Evolutionary conservation across 2,113 vertebrate species (phyloP), one percentile per base, ranked within the genome.

Genomic region (Xyrauchen texanus): DNA sequence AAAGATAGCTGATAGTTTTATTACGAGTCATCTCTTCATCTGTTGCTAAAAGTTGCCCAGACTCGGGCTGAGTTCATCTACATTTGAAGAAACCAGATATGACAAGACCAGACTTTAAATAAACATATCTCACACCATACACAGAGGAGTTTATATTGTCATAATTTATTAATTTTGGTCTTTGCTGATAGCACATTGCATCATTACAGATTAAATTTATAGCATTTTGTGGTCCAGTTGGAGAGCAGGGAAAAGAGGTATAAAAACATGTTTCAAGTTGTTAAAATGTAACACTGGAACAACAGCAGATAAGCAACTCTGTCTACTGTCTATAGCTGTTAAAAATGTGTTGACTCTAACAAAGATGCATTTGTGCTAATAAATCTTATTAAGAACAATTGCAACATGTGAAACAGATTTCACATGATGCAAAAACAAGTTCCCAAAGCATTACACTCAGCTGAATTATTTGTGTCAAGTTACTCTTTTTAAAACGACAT

Each of bases 81-180:
- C 60, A 51, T 63, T 63, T 42, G 46, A 63, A 75, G 60, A 75
- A 75, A 63, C 60, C 46, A 75, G 60, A 63, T 63, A 45, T 21
- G 72, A 63, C 72, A 75, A 52, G 72, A 75, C 45, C 46, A n/a
- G 72, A 63, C 45, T 63, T 75, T 10, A 75, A 75, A 62, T 63
- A 63, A 63, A 63, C 60, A 51, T 63, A 15, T n/a, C 70, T 5
- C 70, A 71, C 69, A 58, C 45, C 55, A 63, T 21, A 4, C n/a
- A 9, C 70, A 73, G 45, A 72, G n/a, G 57, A 74, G 11, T 63
- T 44, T 57, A 57, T 71, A 34, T 75, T 63, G 46, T 47, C 15
- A 51, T 52, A 62, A 75, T 62, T 46, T 7, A 52, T 75, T 7
- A 63, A n/a, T 61, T 61, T 45, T 5, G 42, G 47, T 52, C 6